Evolutionary conservation across 2,113 vertebrate species (phyloP), one percentile per base, ranked within the genome.

Genomic region (Odocoileus hemionus): DNA sequence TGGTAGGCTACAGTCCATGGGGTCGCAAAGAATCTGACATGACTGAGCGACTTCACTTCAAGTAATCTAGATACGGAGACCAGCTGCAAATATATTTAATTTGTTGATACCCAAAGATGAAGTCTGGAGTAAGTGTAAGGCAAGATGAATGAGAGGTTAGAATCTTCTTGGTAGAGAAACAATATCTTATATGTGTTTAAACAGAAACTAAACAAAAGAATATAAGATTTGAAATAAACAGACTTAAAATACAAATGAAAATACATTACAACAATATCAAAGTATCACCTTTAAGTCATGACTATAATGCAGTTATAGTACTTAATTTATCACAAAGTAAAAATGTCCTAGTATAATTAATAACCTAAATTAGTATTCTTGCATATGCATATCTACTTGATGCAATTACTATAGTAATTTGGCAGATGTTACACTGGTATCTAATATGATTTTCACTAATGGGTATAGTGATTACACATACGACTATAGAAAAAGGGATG

Each of bases 11-110:
- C 47, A 50, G 47, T 50, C 47, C 47, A 50, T 13, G 47, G 47
- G 47, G 47, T 3, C 47, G 47, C 47, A 50, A 12, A 47, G 47
- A 50, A 3, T 50, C 47, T 50, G 47, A 50, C 47, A 50, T 1
- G 12, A 50, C 47, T 50, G 47, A 50, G 47, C 13, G 47, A 50
- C 47, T 50, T 50, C 47, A 50, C 47, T 50, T 50, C 47, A 95
- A 98, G 93, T 87, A 55, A 88, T 97, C 74, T 15, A 87, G 89
- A 91, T 43, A 89, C 4, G 9, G 28, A 98, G 93, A 91, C 55
- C 89, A 98, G 83, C 86, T 98, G 91, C 25, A 98, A 94, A 96
- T 96, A 92, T 52, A n/a, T 94, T 96, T 94, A 54, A 30, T 97
- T 96, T 97, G 91, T 89, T 94, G 67, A 93, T 95, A 95, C 28